These are phyloP conservation scores for Rhagoletis zephyria DNA, from an alignment of 1,140 invertebrate species.

Conservation along the genomic window DNA sequence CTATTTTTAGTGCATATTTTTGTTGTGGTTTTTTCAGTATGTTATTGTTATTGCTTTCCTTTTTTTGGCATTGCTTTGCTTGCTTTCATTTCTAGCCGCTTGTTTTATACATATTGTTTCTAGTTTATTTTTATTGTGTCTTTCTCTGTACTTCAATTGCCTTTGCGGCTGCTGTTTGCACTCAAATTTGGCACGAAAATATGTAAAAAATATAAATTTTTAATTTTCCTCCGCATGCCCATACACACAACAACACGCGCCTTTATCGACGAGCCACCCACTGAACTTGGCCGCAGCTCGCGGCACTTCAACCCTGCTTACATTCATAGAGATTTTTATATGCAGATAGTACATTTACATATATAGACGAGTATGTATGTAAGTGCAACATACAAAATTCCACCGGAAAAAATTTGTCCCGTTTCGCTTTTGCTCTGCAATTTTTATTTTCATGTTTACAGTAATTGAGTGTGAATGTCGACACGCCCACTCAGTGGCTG, in stretches of 20 bases:
- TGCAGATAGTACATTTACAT: no score
- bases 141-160: background rate
- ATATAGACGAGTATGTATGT: no score
- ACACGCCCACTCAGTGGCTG: constrained; percentile 49
- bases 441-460: constrained; percentile 25
- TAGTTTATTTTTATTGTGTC: background rate
- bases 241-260: no score
- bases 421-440: background rate
- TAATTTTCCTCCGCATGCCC: background rate
- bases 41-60: no score
- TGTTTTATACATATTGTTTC: background rate
- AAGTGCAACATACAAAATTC: background rate
- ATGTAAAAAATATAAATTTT: constrained; percentile 7
- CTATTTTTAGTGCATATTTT: background rate
- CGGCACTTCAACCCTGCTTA: no score
- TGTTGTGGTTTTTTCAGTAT: no score
- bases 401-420: background rate
- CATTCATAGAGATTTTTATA: no score
- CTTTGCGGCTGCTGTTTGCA: background rate
- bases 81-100: no score
- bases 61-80: no score
- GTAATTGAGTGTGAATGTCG: constrained; percentile 48
- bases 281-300: background rate
- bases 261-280: background rate
- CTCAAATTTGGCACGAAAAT: constrained; percentile 25